These are phyloP conservation scores for Diloba caeruleocephala DNA, from an alignment of 2,888 invertebrate species.

Conservation along the genomic window DNA sequence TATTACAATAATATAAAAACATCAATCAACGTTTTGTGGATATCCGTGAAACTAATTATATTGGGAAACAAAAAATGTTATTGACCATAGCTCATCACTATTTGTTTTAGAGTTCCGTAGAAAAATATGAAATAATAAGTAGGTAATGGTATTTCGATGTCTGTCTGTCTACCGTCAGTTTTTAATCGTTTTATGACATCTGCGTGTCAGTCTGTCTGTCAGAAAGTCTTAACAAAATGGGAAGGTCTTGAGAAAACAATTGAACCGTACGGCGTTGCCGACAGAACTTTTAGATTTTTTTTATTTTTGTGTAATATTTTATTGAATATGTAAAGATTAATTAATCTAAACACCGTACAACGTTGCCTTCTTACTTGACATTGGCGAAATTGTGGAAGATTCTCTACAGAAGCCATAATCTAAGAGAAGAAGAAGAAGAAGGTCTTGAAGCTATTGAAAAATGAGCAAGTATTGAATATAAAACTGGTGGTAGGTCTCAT, in stretches of 20 bases:
- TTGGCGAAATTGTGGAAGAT: too few relatives aligned
- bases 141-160: too few relatives aligned
- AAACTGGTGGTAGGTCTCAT: too few relatives aligned
- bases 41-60: slow-evolving; percentile 23
- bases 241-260: neutral
- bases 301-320: too few relatives aligned
- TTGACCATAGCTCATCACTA: slow-evolving; percentile 4
- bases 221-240: neutral
- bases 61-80: slow-evolving; percentile 26
- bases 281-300: too few relatives aligned
- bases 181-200: neutral
- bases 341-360: too few relatives aligned
- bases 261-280: too few relatives aligned
- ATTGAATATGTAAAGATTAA: too few relatives aligned
- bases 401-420: too few relatives aligned
- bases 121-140: slow-evolving; percentile 4
- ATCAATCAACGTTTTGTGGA: slow-evolving; percentile 38
- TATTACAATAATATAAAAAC: slow-evolving; percentile 22
- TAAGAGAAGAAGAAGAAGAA: too few relatives aligned
- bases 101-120: slow-evolving; percentile 1
- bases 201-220: slow-evolving; percentile 10
- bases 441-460: neutral
- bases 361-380: too few relatives aligned
- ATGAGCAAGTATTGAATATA: neutral
- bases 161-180: neutral